A percentile compares a stretch with the other conserved stretches of the same genome.
Evolutionary conservation across 2,113 vertebrate species (phyloP).

Genomic region (Scolopax mira): DNA sequence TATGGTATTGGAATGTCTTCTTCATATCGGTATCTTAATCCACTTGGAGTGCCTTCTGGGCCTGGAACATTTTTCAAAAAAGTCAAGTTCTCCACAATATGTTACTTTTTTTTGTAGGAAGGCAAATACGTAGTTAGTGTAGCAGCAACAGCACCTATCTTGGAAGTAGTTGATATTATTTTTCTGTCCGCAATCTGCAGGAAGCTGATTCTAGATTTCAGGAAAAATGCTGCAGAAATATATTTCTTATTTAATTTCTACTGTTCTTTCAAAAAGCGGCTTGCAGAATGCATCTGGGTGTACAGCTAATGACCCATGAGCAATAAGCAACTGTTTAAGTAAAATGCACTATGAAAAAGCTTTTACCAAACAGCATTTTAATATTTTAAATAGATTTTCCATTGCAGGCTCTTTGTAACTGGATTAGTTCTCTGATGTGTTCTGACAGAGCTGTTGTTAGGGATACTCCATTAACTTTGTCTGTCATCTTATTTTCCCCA

Average conservation of each 20-base stretch:
- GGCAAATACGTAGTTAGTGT: not conserved
- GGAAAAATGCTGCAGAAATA: slow-evolving; percentile 68
- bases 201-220: slow-evolving; percentile 57
- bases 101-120: slow-evolving; percentile 10
- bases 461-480: slow-evolving; percentile 98
- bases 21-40: not conserved
- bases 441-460: slow-evolving; percentile 96
- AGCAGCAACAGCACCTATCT: not conserved
- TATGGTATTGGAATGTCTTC: not conserved
- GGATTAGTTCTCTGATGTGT: slow-evolving; percentile 97
- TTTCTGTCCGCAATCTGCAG: slow-evolving; percentile 42
- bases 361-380: slow-evolving; percentile 98
- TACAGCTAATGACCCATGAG: slow-evolving; percentile 95
- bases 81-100: slow-evolving; percentile 12
- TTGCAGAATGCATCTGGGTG: slow-evolving; percentile 85
- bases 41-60: not conserved
- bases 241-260: slow-evolving; percentile 87
- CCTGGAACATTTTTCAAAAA: not conserved
- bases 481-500: slow-evolving; percentile 94
- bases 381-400: slow-evolving; percentile 98
- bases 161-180: slow-evolving; percentile 2
- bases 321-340: slow-evolving; percentile 98
- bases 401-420: slow-evolving; percentile 89
- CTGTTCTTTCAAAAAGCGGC: slow-evolving; percentile 80
- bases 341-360: slow-evolving; percentile 90